Conservation (phyloP, 2,797 vertebrate genomes). For the Bradypodion pumilum region DNA sequence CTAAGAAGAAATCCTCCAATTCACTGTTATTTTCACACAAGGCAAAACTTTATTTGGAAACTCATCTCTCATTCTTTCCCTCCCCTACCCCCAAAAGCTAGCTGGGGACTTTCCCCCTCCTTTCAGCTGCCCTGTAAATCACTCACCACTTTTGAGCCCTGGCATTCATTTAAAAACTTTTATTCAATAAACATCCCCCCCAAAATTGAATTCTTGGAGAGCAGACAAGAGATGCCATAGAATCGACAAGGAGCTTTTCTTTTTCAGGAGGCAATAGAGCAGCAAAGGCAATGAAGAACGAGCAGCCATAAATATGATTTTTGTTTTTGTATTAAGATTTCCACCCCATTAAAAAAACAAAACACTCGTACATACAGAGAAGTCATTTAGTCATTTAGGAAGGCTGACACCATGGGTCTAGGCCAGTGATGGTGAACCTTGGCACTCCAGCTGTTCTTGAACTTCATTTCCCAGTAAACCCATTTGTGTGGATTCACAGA, state of each 20-base stretch:
- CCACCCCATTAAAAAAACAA: neutral
- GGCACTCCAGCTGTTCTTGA: too few species aligned
- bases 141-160: rapidly evolving
- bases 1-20: neutral
- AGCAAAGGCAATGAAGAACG: neutral
- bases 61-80: neutral
- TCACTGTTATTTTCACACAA: neutral
- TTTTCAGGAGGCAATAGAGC: neutral
- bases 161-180: neutral
- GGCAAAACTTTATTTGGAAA: rapidly evolving
- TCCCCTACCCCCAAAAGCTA: rapidly evolving
- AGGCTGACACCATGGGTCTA: constrained; percentile 19
- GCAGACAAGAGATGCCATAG: neutral
- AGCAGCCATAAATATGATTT: constrained; percentile 13
- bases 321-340: neutral
- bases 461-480: too few species aligned
- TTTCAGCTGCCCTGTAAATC: neutral
- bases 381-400: constrained; percentile 19
- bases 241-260: neutral
- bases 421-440: too few species aligned
- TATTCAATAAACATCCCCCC: neutral
- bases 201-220: neutral
- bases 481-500: too few species aligned
- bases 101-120: neutral
- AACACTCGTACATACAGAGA: neutral